Evolutionary conservation across 2,888 invertebrate genomes (phyloP).

Genomic region (Argyra leucocephala): DNA sequence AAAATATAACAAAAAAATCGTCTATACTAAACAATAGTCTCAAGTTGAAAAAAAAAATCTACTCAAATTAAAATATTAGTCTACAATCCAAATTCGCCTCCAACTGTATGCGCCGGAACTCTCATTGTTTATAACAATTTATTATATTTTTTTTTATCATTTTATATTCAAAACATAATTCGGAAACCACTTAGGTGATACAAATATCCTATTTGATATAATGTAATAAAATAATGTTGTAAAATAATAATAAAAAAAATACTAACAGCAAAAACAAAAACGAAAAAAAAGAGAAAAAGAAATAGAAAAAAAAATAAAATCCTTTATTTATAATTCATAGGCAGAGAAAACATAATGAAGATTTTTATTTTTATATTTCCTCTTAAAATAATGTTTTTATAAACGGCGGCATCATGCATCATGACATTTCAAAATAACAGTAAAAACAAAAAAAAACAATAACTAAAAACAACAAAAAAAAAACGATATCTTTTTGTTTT

Average conservation of each 20-base stretch:
- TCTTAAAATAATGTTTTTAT: neutral
- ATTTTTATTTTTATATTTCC: neutral
- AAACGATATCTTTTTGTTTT: neutral
- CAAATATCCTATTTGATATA: neutral
- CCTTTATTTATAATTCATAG: too few relatives aligned
- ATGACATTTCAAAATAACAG: neutral
- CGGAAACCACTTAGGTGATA: neutral
- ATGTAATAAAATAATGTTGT: too few relatives aligned
- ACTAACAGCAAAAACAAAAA: neutral
- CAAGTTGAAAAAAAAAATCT: too few relatives aligned
- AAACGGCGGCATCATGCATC: slow-evolving; percentile 1
- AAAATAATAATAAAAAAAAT: neutral
- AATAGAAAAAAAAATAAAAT: neutral
- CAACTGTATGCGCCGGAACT: too few relatives aligned
- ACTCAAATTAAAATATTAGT: too few relatives aligned
- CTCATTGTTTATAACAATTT: too few relatives aligned
- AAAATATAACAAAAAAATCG: too few relatives aligned
- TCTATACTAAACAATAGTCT: too few relatives aligned
- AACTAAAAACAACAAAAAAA: too few relatives aligned
- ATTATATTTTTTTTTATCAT: too few relatives aligned
- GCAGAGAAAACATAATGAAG: neutral
- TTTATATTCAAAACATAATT: neutral
- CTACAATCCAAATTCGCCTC: too few relatives aligned
- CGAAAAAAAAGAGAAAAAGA: neutral
- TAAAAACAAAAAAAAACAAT: neutral